Base-by-base conservation (phyloP, 2,888 invertebrate genomes). In the Ectemnius continuus region DNA sequence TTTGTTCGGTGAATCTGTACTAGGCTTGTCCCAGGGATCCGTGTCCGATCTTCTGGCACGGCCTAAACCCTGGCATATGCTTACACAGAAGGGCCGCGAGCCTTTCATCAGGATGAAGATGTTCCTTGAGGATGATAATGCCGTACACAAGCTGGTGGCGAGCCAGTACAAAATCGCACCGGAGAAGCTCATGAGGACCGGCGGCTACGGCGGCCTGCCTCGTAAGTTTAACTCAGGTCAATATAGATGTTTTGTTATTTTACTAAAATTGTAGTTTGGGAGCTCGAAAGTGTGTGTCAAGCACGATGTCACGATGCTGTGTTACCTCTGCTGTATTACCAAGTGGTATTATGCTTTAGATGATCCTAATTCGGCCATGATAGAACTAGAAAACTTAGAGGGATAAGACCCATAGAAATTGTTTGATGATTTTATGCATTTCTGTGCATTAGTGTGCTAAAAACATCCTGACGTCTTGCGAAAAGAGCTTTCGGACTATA, bases 11-110 rank as follows among this genome's bases (percentile, higher is more conserved):
- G 99, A 99, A 91, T 97, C 97, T 1, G 99, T 99, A n/a, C 93
- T 99, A 73, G 98, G 98, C 0, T 91, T 98, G 66, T 98, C 98
- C 1, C 98, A 98, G 91, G 99, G 99, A 48, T 98, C 98, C 4
- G 99, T 99, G 0, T 99, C 98, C 61, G 99, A 99, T 91, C 93
- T 99, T 57, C 92, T 99, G 78, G 99, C 99, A 26, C 92, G 99
- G 65, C 99, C 99, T 47, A 99, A 99, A 91, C 98, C 99, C 0
- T 99, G 99, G 99, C 97, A 98, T 90, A 98, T 99, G 98, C 93
- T 99, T 63, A 99, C 99, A 14, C 97, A 97, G 89, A 98, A 98
- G 91, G 98, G 98, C 1, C 93, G 98, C 28, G 98, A 99, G 89
- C 99, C 98, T 0, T 99, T 98, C 92, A 98, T 99, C 78, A 93